These are phyloP conservation scores for Halesus radiatus DNA, from an alignment of 1,140 invertebrate genomes.

Conservation along the genomic window DNA sequence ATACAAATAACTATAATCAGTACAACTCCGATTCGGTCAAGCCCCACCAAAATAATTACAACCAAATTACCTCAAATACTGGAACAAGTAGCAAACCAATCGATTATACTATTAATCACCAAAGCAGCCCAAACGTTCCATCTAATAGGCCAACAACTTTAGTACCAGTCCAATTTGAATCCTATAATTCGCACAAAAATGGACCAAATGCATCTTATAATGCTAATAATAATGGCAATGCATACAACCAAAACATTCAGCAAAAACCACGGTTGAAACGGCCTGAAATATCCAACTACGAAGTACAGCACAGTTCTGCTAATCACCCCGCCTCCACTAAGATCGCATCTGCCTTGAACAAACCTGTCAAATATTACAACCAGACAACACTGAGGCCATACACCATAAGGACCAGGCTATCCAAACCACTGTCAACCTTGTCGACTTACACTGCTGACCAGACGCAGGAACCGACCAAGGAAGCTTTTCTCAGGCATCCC, in stretches of 20 bases:
- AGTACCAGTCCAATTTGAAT: constrained; percentile 37
- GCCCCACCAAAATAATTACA: neutral
- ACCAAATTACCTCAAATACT: neutral
- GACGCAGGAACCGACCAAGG: constrained; percentile 42
- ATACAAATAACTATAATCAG: too few relatives aligned
- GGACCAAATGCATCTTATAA: too few relatives aligned
- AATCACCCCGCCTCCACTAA: constrained; percentile 47
- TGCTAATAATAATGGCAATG: too few relatives aligned
- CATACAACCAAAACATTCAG: too few relatives aligned
- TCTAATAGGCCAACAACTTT: constrained; percentile 31
- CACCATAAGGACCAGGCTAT: constrained; percentile 68
- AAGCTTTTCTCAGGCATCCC: constrained; percentile 52
- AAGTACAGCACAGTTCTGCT: constrained; percentile 60
- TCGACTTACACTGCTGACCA: neutral
- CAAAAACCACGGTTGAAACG: constrained; percentile 57
- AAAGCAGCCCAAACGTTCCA: constrained; percentile 21
- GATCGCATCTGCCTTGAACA: constrained; percentile 20
- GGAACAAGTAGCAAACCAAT: neutral
- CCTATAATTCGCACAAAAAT: constrained; percentile 21
- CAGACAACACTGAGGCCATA: constrained; percentile 69
- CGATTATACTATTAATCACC: constrained; percentile 33
- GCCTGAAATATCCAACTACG: constrained; percentile 63
- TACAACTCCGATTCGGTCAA: too few relatives aligned
- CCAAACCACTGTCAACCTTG: constrained; percentile 64
- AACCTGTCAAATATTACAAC: constrained; percentile 65